These are phyloP conservation scores for Chouioia cunea DNA, from an alignment of 2,888 invertebrate species.

Conservation along the genomic window DNA sequence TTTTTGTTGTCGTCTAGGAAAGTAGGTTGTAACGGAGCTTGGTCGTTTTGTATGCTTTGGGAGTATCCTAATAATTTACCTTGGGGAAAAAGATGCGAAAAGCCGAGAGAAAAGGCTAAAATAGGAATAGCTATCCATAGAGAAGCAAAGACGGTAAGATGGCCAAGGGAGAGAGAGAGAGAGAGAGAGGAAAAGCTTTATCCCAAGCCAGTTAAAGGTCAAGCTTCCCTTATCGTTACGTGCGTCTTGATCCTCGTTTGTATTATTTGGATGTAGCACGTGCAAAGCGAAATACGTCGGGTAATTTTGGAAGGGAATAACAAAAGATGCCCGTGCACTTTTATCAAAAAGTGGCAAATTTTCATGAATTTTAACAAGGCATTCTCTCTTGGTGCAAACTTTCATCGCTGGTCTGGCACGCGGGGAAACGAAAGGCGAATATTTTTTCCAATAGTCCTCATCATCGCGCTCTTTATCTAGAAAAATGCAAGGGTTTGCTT, in stretches of 20 bases:
- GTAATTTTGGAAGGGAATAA: not conserved
- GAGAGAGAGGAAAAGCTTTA: too few relatives aligned
- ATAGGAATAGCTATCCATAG: too few relatives aligned
- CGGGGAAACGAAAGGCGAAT: constrained; percentile 8
- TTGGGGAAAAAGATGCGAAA: too few relatives aligned
- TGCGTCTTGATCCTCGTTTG: too few relatives aligned
- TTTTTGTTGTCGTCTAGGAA: too few relatives aligned
- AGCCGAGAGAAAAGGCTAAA: too few relatives aligned
- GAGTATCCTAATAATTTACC: too few relatives aligned
- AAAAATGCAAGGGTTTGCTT: constrained; percentile 44
- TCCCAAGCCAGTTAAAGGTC: too few relatives aligned
- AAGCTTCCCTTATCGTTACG: not conserved
- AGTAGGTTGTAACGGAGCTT: too few relatives aligned
- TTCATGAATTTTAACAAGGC: constrained; percentile 41
- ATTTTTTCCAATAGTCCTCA: constrained; percentile 46
- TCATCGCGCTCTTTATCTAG: constrained; percentile 38
- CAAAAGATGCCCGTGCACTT: constrained; percentile 11
- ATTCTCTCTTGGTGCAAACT: constrained; percentile 40
- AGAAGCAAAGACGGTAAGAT: too few relatives aligned
- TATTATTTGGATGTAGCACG: not conserved
- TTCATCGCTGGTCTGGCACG: not conserved
- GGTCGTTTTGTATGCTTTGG: too few relatives aligned
- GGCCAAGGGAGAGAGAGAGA: too few relatives aligned
- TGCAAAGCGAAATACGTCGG: not conserved
- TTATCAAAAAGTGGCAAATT: constrained; percentile 36